These are phyloP conservation scores for Bombyx mandarina DNA, from an alignment of 1,140 invertebrate genomes.

Conservation along the genomic window DNA sequence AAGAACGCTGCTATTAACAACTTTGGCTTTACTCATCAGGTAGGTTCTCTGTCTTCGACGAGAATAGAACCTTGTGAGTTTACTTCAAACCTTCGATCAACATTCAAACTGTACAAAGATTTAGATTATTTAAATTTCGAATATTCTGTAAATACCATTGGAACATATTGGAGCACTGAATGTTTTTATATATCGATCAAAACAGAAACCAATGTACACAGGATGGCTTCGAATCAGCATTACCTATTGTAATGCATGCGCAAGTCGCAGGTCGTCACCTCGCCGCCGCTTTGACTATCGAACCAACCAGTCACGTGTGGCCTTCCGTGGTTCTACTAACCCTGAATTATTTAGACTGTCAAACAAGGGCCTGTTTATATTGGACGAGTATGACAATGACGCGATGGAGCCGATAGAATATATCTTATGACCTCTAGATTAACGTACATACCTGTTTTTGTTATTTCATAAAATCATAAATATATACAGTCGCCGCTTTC, in stretches of 20 bases:
- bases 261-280: conserved; percentile 49
- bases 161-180: too few species aligned
- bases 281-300: conserved; percentile 20
- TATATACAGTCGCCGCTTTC: too few species aligned
- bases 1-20: too few species aligned
- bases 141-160: too few species aligned
- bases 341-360: not conserved
- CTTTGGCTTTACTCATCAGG: too few species aligned
- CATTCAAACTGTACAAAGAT: too few species aligned
- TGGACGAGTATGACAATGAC: conserved; percentile 6
- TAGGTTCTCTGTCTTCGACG: too few species aligned
- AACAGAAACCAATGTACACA: conserved; percentile 20
- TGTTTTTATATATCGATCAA: conserved; percentile 14
- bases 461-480: too few species aligned
- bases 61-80: too few species aligned
- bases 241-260: conserved; percentile 63
- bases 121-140: too few species aligned
- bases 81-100: too few species aligned
- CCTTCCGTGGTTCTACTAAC: conserved; percentile 23
- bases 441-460: conserved; percentile 5
- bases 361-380: conserved; percentile 6
- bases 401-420: conserved; percentile 12
- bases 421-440: conserved; percentile 38
- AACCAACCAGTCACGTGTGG: conserved; percentile 29
- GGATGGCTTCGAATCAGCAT: conserved; percentile 39